A percentile compares a stretch with the other conserved stretches of the same genome.
phyloP scores from a whole-genome alignment of 2,888 invertebrate genomes.

The Rhagophthalmus giganteus region DNA sequence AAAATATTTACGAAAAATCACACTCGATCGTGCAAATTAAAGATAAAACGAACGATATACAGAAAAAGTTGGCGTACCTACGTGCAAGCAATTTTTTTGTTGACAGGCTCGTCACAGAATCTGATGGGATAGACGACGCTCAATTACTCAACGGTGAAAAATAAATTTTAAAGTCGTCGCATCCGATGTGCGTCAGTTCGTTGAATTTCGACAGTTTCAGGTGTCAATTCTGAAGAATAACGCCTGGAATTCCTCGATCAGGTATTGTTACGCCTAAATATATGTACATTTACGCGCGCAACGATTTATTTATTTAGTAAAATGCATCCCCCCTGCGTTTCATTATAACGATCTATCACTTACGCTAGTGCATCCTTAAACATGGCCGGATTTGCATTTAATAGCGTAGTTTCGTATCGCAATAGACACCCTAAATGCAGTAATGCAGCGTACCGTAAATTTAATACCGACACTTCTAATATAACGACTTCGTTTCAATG shows the following conservation, averaged over 20 bases:
- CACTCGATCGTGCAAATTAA: too few relatives aligned
- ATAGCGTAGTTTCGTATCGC: background rate
- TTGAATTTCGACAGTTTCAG: slow-evolving; percentile 28
- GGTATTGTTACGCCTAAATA: slow-evolving; percentile 29
- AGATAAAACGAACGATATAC: slow-evolving; percentile 20
- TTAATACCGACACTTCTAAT: slow-evolving; percentile 9
- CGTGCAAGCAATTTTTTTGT: slow-evolving; percentile 25
- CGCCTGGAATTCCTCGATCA: slow-evolving; percentile 7
- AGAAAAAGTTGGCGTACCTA: slow-evolving; percentile 26
- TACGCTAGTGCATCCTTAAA: too few relatives aligned
- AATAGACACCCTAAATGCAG: slow-evolving; percentile 9
- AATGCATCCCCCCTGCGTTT: too few relatives aligned
- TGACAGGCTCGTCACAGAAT: slow-evolving; percentile 22
- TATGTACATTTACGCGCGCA: slow-evolving; percentile 33
- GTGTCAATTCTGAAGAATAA: slow-evolving; percentile 18
- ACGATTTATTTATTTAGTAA: slow-evolving; percentile 34
- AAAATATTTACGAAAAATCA: too few relatives aligned
- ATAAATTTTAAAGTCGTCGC: slow-evolving; percentile 29
- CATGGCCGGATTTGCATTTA: slow-evolving; percentile 18
- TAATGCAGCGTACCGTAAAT: slow-evolving; percentile 8
- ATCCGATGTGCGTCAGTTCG: slow-evolving; percentile 27
- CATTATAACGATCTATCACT: too few relatives aligned
- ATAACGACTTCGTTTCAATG: slow-evolving; percentile 6
- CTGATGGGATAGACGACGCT: slow-evolving; percentile 30
- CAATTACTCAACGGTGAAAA: slow-evolving; percentile 29